Base-by-base conservation (phyloP, 2,888 invertebrate species). In the Piscicola geometra region DNA sequence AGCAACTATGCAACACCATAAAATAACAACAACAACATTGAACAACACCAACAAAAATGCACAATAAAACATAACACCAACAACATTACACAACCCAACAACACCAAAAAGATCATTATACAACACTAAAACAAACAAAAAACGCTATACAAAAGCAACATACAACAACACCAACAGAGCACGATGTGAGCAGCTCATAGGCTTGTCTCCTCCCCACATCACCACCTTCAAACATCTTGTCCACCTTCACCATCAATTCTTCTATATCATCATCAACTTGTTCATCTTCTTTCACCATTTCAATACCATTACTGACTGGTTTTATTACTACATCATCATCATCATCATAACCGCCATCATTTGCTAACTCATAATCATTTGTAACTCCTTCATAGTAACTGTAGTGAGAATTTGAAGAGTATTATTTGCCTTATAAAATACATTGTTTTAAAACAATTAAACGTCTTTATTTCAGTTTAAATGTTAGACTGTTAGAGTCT, bases 171-270 rank as follows among this genome's bases (percentile, higher is more conserved):
- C n/a, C n/a, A n/a, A n/a, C n/a, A 9, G 18, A 33, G 32, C 30
- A 12, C 25, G 28, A 71, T 18, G 30, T 52, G 36, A 86, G 82
- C 52, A 83, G 72, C 35, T 80, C 78, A 79, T 82, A 84, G 5
- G 86, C 86, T 76, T 82, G 78, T 77, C 81, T 79, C 78, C 84
- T 85, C 25, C 85, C 83, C 18, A 78, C 79, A 68, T 82, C 80
- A 74, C 80, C 80, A 0, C 86, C 85, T 66, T 85, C 85, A 41
- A 87, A 79, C 36, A 85, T 79, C 70, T 76, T 77, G 79, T 87
- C 87, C 64, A 86, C 81, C 77, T 83, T 79, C 18, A 76, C 76
- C 64, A 83, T 82, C 52, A 81, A 28, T n/a, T 32, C 68, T 30
- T 32, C 32, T 28, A 28, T 67, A 3, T 67, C 35, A 28, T 21